Conservation (phyloP, 2,888 invertebrate species). For the Chrysolina americana region DNA sequence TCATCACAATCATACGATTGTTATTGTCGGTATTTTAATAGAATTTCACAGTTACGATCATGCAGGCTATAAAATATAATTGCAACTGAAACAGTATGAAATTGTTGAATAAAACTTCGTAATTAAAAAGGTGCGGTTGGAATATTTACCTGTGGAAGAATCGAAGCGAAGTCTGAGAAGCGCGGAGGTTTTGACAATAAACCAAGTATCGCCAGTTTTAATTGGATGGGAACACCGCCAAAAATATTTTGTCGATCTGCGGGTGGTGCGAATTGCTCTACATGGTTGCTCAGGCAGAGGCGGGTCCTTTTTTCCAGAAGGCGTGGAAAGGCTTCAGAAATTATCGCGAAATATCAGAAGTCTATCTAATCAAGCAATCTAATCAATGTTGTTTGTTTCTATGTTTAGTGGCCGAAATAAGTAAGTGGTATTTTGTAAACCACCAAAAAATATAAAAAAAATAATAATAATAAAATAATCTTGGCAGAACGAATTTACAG, state of each 20-base stretch:
- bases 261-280: slow-evolving; percentile 26
- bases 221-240: slow-evolving; percentile 34
- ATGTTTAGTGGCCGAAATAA: no score
- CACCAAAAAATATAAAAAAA: no score
- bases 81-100: slow-evolving; percentile 32
- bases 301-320: not conserved
- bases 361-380: no score
- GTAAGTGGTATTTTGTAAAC: no score
- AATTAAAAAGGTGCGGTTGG: slow-evolving; percentile 31
- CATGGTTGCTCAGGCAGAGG: slow-evolving; percentile 6
- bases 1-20: slow-evolving; percentile 15
- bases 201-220: slow-evolving; percentile 22
- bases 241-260: slow-evolving; percentile 22
- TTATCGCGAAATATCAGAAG: no score
- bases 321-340: no score
- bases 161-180: slow-evolving; percentile 2
- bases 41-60: slow-evolving; percentile 15
- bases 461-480: no score
- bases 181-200: slow-evolving; percentile 21
- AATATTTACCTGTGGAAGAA: slow-evolving; percentile 25
- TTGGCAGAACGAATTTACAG: no score
- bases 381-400: no score
- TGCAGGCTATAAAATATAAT: slow-evolving; percentile 26
- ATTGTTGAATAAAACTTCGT: slow-evolving; percentile 23
- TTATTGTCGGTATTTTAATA: slow-evolving; percentile 22